phyloP scores from a whole-genome alignment of 2,113 vertebrate genomes.

The Notarius lentiginosus region DNA sequence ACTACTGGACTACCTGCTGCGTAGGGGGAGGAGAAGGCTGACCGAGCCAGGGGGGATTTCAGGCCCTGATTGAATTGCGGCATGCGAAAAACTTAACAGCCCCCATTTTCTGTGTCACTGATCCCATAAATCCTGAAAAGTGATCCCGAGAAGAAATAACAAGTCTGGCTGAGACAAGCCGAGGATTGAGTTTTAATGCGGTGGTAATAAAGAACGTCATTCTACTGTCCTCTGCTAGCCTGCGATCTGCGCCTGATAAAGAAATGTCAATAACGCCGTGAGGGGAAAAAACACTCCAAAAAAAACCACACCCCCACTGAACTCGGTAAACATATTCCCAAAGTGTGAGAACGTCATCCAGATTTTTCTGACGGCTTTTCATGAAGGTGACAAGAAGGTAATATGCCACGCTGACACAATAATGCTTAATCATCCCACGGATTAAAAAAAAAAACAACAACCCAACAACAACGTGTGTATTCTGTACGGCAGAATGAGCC shows the following conservation, averaged over 20 bases:
- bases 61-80: constrained; percentile 56
- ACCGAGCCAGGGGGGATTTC: constrained; percentile 45
- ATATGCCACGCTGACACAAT: background rate
- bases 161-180: constrained; percentile 27
- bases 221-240: constrained; percentile 38
- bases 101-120: constrained; percentile 59
- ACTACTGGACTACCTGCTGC: constrained; percentile 42
- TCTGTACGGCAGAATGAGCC: background rate
- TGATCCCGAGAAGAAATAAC: constrained; percentile 48
- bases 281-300: background rate
- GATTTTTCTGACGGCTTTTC: constrained; percentile 5
- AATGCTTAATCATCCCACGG: background rate
- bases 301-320: background rate
- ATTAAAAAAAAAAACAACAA: too few relatives aligned
- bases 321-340: constrained; percentile 29
- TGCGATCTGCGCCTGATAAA: constrained; percentile 38
- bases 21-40: constrained; percentile 30
- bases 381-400: constrained; percentile 17
- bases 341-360: constrained; percentile 6
- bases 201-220: constrained; percentile 51
- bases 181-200: constrained; percentile 54
- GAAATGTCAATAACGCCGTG: constrained; percentile 37
- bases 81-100: constrained; percentile 54
- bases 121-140: constrained; percentile 57
- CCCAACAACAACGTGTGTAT: too few relatives aligned